Percentiles rank a stretch among this genome's conserved stretches.
Evolutionary conservation across 2,888 invertebrate species (phyloP).

Genomic region (Litoditis marina): DNA sequence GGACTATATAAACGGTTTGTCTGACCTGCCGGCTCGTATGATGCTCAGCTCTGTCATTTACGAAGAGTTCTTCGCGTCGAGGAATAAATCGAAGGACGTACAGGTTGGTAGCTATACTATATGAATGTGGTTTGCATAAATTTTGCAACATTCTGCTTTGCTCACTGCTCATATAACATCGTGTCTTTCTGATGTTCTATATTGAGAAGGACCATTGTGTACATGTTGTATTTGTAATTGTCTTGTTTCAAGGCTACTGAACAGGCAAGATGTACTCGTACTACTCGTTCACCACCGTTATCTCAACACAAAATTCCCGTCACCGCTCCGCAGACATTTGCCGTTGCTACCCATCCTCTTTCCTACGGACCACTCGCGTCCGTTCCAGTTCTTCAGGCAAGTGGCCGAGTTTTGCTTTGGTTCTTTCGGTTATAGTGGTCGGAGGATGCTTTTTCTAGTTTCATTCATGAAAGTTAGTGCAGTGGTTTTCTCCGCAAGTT

Average conservation of each 20-base stretch:
- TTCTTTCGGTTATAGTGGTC: not conserved
- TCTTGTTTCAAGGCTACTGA: too few relatives aligned
- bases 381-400: too few relatives aligned
- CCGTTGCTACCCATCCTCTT: conserved; percentile 1
- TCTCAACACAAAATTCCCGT: not conserved
- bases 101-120: too few relatives aligned
- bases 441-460: not conserved
- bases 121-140: too few relatives aligned
- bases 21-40: conserved; percentile 42
- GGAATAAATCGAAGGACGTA: conserved; percentile 18
- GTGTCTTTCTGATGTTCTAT: too few relatives aligned
- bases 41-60: conserved; percentile 35
- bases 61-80: conserved; percentile 34
- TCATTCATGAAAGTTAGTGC: not conserved
- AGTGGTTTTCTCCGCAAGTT: too few relatives aligned
- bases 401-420: too few relatives aligned
- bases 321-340: conserved; percentile 3
- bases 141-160: too few relatives aligned
- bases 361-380: conserved; percentile 1
- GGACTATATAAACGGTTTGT: conserved; percentile 41
- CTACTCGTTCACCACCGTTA: not conserved
- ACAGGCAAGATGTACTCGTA: too few relatives aligned
- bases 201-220: too few relatives aligned
- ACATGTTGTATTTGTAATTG: not conserved
- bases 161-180: too few relatives aligned